Percentiles rank a stretch among this genome's conserved stretches.
phyloP scores from a whole-genome alignment of 2,113 vertebrate species.

The Chaetodon trifascialis region DNA sequence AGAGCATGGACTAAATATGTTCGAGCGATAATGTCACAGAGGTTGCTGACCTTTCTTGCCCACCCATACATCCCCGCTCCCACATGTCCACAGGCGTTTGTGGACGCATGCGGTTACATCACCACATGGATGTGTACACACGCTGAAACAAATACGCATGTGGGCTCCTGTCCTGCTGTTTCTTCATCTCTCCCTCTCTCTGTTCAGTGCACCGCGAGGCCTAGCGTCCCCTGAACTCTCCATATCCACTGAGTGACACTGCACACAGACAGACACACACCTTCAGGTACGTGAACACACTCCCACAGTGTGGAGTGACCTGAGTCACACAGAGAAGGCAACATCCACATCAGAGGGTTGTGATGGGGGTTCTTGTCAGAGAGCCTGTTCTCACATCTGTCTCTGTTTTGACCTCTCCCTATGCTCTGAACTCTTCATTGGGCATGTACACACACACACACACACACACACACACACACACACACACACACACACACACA shows the following conservation, averaged over 20 bases:
- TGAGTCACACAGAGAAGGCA: conserved; percentile 47
- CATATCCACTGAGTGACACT: conserved; percentile 35
- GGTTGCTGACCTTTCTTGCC: conserved; percentile 36
- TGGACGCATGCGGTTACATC: conserved; percentile 3
- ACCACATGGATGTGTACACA: neutral
- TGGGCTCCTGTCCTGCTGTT: neutral
- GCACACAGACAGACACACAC: conserved; percentile 31
- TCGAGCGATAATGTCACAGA: conserved; percentile 44
- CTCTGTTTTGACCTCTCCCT: conserved; percentile 64
- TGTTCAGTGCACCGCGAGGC: neutral
- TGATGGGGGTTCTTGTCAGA: conserved; percentile 61
- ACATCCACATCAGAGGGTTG: conserved; percentile 44
- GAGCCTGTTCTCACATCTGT: conserved; percentile 71
- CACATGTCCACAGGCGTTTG: neutral
- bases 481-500: conserved; percentile 6
- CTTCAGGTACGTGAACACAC: conserved; percentile 46
- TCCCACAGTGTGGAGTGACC: conserved; percentile 60
- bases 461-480: too few relatives aligned
- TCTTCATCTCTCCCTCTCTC: neutral
- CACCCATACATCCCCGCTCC: conserved; percentile 2
- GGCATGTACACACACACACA: neutral
- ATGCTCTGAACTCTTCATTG: conserved; percentile 47
- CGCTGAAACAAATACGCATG: neutral
- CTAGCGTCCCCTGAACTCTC: conserved; percentile 19
- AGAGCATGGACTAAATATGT: conserved; percentile 15